These are phyloP conservation scores for Bruchidius siliquastri DNA, from an alignment of 2,888 invertebrate genomes.

Conservation along the genomic window DNA sequence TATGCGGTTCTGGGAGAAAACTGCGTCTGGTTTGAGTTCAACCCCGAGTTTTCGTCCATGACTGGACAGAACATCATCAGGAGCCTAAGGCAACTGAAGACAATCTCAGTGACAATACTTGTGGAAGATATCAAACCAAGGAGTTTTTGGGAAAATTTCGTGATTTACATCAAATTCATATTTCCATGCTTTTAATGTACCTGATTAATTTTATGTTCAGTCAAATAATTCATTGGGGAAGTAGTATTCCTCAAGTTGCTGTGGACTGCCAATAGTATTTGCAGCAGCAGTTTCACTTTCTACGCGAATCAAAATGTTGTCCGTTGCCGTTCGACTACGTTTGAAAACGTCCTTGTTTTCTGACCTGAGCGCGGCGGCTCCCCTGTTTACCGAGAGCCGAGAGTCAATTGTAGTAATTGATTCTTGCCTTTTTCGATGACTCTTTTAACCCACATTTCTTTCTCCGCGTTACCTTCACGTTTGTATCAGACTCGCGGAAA, in stretches of 20 bases:
- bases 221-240: no score
- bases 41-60: no score
- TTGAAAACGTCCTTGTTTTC: background rate
- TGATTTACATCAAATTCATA: no score
- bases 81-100: no score
- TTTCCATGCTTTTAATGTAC: no score
- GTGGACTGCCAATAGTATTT: background rate
- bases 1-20: no score
- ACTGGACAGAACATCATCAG: no score
- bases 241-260: background rate
- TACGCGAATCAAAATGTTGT: background rate
- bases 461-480: background rate
- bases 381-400: background rate
- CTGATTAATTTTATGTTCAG: no score
- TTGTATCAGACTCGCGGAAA: background rate
- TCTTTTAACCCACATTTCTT: slow-evolving; percentile 20
- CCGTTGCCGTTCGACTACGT: background rate
- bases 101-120: no score
- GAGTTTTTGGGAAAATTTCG: no score
- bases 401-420: slow-evolving; percentile 16
- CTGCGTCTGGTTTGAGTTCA: no score
- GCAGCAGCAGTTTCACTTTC: background rate
- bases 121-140: no score
- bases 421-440: slow-evolving; percentile 21
- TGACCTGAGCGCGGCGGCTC: background rate